Evolutionary conservation across 2,888 invertebrate species (phyloP).

Genomic region (Himalopsyche kuldschensis): DNA sequence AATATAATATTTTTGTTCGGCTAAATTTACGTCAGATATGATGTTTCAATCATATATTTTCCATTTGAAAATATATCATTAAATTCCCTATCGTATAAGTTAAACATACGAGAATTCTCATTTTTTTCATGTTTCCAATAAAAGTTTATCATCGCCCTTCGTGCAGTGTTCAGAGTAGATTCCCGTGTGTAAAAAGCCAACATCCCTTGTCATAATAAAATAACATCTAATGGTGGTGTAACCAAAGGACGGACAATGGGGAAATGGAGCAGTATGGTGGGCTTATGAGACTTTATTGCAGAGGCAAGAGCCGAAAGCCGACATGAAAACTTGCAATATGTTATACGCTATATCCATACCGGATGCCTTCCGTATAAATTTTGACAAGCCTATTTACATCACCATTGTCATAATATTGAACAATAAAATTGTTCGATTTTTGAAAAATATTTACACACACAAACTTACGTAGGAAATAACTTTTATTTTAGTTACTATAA

Average conservation of each 20-base stretch:
- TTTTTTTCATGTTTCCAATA: not conserved
- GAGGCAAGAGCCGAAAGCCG: not conserved
- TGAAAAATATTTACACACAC: too few species aligned
- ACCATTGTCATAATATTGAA: too few species aligned
- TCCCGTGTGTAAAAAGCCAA: not conserved
- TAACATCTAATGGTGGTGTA: not conserved
- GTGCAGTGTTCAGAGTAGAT: not conserved
- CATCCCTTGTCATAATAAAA: conserved; percentile 1
- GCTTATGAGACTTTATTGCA: not conserved
- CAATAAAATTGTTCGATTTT: too few species aligned
- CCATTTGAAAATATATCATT: too few species aligned
- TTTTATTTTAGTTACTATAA: too few species aligned
- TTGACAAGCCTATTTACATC: not conserved
- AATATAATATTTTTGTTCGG: too few species aligned
- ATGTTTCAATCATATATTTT: too few species aligned
- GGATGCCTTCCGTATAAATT: not conserved
- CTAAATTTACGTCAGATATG: too few species aligned
- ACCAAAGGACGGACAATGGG: not conserved
- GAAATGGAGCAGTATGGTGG: not conserved
- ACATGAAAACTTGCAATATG: not conserved
- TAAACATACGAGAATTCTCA: too few species aligned
- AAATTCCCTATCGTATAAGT: too few species aligned
- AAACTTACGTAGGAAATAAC: too few species aligned
- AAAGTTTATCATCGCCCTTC: not conserved
- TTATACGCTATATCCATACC: not conserved